These are phyloP conservation scores for Folsomia manolachei DNA, from an alignment of 2,888 invertebrate genomes.

Conservation along the genomic window DNA sequence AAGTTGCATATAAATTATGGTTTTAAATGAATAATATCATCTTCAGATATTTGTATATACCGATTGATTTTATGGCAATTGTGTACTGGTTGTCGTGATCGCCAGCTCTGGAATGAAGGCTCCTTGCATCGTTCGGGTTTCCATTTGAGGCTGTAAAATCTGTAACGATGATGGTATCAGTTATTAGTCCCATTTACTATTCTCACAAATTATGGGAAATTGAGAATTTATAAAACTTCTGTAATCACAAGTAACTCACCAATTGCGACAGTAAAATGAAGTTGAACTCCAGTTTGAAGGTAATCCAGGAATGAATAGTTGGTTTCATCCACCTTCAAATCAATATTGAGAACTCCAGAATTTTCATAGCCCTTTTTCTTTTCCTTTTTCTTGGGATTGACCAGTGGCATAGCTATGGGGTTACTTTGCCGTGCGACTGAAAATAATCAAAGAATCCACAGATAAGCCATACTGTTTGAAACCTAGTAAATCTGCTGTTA, in stretches of 20 bases:
- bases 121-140: constrained; percentile 51
- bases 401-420: constrained; percentile 52
- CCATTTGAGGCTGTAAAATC: constrained; percentile 44
- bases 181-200: no score
- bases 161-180: no score
- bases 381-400: constrained; percentile 56
- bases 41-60: constrained; percentile 50
- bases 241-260: neutral
- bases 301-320: constrained; percentile 57
- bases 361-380: constrained; percentile 58
- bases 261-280: constrained; percentile 14
- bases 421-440: constrained; percentile 47
- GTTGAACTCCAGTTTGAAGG: constrained; percentile 55
- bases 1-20: neutral
- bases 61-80: constrained; percentile 56
- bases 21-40: neutral
- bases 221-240: neutral
- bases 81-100: constrained; percentile 57
- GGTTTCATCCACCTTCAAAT: constrained; percentile 35
- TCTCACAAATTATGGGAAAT: no score
- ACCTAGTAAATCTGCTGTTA: no score
- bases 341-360: constrained; percentile 57
- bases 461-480: no score
- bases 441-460: constrained; percentile 19
- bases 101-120: constrained; percentile 55